Evolutionary conservation across 2,888 invertebrate species (phyloP).

Genomic region (Stratiomys singularior): DNA sequence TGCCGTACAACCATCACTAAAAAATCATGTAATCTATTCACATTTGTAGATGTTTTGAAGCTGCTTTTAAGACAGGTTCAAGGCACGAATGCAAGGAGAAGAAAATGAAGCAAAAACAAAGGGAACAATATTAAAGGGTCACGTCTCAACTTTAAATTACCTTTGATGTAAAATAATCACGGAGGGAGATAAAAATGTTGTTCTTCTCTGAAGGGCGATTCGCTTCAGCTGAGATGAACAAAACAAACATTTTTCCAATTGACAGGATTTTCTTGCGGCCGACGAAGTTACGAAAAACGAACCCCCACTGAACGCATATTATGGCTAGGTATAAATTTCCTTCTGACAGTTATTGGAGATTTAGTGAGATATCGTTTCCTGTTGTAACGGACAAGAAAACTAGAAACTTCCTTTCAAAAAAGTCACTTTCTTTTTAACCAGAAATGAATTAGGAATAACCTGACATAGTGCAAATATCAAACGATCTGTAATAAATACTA

Average conservation of each 20-base stretch:
- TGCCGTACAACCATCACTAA: constrained; percentile 7
- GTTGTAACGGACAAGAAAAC: too few species aligned
- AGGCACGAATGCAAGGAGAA: neutral
- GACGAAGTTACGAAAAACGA: neutral
- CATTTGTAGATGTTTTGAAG: neutral
- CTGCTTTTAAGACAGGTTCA: neutral
- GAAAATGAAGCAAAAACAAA: constrained; percentile 15
- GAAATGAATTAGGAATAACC: too few species aligned
- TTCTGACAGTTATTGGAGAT: too few species aligned
- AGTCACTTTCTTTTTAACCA: too few species aligned
- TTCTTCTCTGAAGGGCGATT: constrained; percentile 41
- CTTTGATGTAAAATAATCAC: constrained; percentile 11
- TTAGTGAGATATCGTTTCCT: too few species aligned
- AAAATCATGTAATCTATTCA: constrained; percentile 4
- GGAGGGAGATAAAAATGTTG: constrained; percentile 16
- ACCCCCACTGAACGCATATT: too few species aligned
- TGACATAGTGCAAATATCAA: too few species aligned
- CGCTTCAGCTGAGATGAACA: constrained; percentile 44
- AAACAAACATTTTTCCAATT: neutral
- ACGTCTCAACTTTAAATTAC: constrained; percentile 10
- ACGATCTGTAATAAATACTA: too few species aligned
- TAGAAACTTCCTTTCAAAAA: too few species aligned
- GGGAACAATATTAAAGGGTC: neutral
- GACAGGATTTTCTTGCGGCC: neutral
- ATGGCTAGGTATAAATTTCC: too few species aligned